Evolutionary conservation across 2,797 vertebrate species (phyloP).

Genomic region (Anguilla anguilla): DNA sequence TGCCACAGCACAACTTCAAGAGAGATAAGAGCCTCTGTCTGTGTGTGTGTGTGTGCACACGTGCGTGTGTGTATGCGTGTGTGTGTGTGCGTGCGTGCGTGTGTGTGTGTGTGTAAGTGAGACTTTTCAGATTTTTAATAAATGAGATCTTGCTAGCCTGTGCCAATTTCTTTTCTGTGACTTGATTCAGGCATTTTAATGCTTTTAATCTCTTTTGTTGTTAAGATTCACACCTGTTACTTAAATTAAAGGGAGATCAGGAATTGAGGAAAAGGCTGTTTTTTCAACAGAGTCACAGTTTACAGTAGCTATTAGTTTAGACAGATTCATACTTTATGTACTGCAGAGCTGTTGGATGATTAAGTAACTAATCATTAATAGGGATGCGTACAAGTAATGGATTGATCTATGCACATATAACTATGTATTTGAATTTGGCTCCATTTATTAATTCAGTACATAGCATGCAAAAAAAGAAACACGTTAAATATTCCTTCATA

Average conservation of each 20-base stretch:
- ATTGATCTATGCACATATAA: too few relatives aligned
- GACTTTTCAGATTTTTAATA: background rate
- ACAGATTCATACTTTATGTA: background rate
- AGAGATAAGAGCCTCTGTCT: background rate
- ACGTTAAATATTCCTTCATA: too few relatives aligned
- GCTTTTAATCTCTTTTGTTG: background rate
- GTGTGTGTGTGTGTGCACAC: slow-evolving; percentile 8
- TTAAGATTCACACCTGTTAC: background rate
- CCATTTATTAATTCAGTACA: too few relatives aligned
- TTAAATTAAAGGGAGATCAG: background rate
- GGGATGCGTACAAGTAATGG: too few relatives aligned
- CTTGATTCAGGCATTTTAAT: background rate
- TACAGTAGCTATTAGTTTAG: background rate
- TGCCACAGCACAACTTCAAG: background rate
- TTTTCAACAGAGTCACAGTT: background rate
- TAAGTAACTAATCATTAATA: background rate
- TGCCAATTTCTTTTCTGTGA: background rate
- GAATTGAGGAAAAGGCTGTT: background rate
- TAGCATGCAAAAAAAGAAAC: too few relatives aligned
- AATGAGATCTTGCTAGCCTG: background rate
- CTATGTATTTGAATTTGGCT: too few relatives aligned
- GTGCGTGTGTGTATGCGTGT: background rate
- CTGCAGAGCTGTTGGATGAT: background rate
- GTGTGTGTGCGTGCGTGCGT: background rate
- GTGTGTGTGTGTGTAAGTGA: background rate